These are phyloP conservation scores for Phacellophora camtschatica DNA, from an alignment of 30 jellyfish, hydroid and myxozoan genomes.

Conservation along the genomic window DNA sequence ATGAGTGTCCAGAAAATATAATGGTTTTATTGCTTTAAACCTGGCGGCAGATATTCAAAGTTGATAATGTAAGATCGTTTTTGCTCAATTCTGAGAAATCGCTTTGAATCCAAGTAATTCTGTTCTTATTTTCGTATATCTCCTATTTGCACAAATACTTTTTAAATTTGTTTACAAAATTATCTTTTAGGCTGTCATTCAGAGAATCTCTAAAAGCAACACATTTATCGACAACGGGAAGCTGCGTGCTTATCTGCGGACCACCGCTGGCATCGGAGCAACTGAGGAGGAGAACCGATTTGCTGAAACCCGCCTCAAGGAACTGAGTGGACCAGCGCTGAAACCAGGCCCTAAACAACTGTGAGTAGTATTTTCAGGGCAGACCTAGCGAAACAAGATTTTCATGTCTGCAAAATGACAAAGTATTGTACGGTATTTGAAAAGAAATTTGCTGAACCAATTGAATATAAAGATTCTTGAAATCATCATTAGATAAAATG, in stretches of 20 bases:
- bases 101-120: background rate
- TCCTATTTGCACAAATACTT: too few species aligned
- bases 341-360: constrained; percentile 42
- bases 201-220: constrained; percentile 82
- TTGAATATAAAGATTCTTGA: too few species aligned
- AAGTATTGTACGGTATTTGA: too few species aligned
- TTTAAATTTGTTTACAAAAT: too few species aligned
- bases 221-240: constrained; percentile 86
- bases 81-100: too few species aligned
- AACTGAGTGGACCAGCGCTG: constrained; percentile 66
- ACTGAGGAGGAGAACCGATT: constrained; percentile 59
- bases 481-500: too few species aligned
- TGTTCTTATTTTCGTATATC: too few species aligned
- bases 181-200: constrained; percentile 80
- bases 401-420: too few species aligned
- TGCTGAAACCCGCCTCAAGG: constrained; percentile 81
- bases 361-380: constrained; percentile 37
- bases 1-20: background rate
- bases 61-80: too few species aligned
- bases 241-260: constrained; percentile 88
- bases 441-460: too few species aligned
- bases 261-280: constrained; percentile 80
- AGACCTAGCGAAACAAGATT: too few species aligned
- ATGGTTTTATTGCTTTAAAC: background rate
- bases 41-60: too few species aligned